A percentile compares a stretch with the other conserved stretches of the same genome.
Conservation (phyloP, 2,113 vertebrate species). For the Ictalurus punctatus region DNA sequence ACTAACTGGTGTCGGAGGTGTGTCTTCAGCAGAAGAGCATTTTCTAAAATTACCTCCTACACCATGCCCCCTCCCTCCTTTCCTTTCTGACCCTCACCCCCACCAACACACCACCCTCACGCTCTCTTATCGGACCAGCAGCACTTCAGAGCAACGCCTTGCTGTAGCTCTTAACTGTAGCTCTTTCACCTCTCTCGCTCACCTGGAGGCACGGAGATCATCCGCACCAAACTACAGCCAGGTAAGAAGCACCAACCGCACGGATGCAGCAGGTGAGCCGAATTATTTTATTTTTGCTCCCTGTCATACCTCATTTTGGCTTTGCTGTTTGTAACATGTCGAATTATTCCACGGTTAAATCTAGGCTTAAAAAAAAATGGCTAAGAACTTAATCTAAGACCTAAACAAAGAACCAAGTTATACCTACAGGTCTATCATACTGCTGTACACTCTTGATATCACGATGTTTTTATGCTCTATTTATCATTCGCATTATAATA, state of each 20-base stretch:
- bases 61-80: slow-evolving; percentile 37
- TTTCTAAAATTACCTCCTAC: slow-evolving; percentile 40
- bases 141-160: background rate
- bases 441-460: background rate
- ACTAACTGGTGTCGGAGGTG: slow-evolving; percentile 45
- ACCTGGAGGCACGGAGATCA: background rate
- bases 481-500: background rate
- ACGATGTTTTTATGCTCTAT: background rate
- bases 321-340: background rate
- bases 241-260: slow-evolving; percentile 23
- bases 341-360: background rate
- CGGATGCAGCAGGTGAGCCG: background rate
- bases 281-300: background rate
- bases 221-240: background rate
- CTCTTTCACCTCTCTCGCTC: background rate
- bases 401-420: background rate
- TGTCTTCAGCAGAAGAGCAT: slow-evolving; percentile 35
- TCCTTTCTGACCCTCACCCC: slow-evolving; percentile 19
- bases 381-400: background rate
- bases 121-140: slow-evolving; percentile 29
- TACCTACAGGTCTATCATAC: background rate
- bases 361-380: background rate
- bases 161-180: background rate
- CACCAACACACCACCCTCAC: slow-evolving; percentile 27
- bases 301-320: background rate